Conservation (phyloP, 2,113 vertebrate species). For the Burhinus bistriatus region DNA sequence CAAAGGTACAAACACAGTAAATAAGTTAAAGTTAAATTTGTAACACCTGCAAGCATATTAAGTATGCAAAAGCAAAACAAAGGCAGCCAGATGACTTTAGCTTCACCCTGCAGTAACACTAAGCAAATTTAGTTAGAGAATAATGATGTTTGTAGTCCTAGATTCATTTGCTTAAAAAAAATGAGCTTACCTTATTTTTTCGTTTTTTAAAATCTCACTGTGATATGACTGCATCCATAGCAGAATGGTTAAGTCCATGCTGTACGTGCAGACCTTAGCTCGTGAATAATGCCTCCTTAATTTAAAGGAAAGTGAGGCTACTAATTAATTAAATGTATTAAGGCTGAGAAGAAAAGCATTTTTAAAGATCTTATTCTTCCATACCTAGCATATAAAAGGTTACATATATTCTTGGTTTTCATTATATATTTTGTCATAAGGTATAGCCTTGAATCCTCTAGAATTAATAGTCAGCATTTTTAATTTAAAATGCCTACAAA, state of each 20-base stretch:
- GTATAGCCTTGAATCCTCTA: background rate
- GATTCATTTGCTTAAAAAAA: constrained; percentile 24
- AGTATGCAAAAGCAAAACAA: constrained; percentile 29
- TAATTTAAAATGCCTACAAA: background rate
- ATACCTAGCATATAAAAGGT: background rate
- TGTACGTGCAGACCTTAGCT: background rate
- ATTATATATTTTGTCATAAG: background rate
- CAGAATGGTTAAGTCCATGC: background rate
- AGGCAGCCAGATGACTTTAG: constrained; percentile 45
- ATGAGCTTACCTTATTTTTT: background rate
- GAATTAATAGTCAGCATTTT: background rate
- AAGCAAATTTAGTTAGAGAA: constrained; percentile 44
- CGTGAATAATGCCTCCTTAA: background rate
- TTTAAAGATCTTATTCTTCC: background rate
- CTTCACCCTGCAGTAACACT: constrained; percentile 48
- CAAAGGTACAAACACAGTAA: constrained; percentile 33
- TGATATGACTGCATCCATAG: background rate
- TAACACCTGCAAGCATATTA: constrained; percentile 28
- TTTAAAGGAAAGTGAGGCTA: background rate
- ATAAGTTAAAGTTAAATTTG: constrained; percentile 55
- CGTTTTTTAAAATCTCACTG: background rate
- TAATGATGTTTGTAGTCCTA: constrained; percentile 36
- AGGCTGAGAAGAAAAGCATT: background rate
- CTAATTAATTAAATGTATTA: background rate
- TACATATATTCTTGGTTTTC: background rate